Evolutionary conservation across 2,888 invertebrate species (phyloP).

Genomic region (Drosophila atripex): DNA sequence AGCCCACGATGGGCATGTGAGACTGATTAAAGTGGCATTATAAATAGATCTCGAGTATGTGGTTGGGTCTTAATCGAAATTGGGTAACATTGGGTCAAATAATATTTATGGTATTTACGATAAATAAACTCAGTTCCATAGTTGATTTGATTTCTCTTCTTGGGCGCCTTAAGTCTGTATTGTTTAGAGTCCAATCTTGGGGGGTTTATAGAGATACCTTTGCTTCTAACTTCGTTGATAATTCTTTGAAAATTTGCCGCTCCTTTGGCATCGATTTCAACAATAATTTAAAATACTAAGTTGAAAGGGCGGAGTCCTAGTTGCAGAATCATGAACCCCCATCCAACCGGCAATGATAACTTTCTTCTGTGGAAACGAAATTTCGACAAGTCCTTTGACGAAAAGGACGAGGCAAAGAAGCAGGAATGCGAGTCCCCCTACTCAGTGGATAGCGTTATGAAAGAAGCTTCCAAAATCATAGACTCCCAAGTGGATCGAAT

Average conservation of each 20-base stretch:
- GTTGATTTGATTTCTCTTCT: slow-evolving; percentile 21
- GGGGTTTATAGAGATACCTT: no score
- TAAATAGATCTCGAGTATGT: slow-evolving; percentile 45
- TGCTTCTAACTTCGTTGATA: background rate
- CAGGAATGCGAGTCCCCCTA: background rate
- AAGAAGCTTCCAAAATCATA: background rate
- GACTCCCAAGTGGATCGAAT: background rate
- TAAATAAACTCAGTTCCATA: slow-evolving; percentile 20
- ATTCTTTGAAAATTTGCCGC: background rate
- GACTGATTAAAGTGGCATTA: slow-evolving; percentile 45
- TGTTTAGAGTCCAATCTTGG: no score
- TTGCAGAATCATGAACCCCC: background rate
- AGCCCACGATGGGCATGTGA: slow-evolving; percentile 31
- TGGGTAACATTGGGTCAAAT: slow-evolving; percentile 33
- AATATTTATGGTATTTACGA: slow-evolving; percentile 37
- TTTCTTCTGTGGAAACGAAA: background rate
- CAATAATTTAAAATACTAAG: background rate
- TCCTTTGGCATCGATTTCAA: slow-evolving; percentile 4
- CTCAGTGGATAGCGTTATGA: background rate
- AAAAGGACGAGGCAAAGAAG: background rate
- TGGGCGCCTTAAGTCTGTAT: no score
- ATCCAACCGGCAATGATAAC: background rate
- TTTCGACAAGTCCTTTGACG: background rate
- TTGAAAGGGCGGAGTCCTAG: background rate
- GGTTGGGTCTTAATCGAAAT: slow-evolving; percentile 39